Base-by-base conservation (phyloP, 2,888 invertebrate species). In the Scaptomyza reducta region DNA sequence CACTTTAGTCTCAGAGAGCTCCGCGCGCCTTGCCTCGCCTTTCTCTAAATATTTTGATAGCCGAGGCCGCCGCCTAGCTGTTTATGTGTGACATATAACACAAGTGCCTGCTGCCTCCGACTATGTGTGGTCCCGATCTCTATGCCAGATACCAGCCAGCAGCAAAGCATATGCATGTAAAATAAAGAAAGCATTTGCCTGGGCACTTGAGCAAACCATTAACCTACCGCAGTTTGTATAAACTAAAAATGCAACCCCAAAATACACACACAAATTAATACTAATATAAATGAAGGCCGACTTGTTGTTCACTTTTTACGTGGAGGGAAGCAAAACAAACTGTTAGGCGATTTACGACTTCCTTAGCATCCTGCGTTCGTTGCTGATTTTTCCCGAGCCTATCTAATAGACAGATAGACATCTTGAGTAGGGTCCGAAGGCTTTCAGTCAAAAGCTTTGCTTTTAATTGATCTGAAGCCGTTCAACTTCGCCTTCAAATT, bases 351-450 rank as follows among this genome's bases (percentile, higher is more conserved):
- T 88, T 84, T 84, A 84, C 84, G 84, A 84, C 87, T 84, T 84
- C 82, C 82, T 81, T 51, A 54, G 46, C 87, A 78, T 87, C 82
- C 85, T 79, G 86, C 61, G 49, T 66, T 59, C 64, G 69, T 69
- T 71, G 59, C 46, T 57, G 64, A 65, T 70, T 69, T 57, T 54
- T 51, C 49, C 59, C 54, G 53, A 70, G 59, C 54, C 72, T 58
- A 53, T 40, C 56, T 64, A 67, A 68, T 74, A 79, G 71, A 69
- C 66, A 69, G 87, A 88, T 89, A 75, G 70, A 68, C 62, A 89
- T 89, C 90, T 90, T 90, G 89, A 89, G 80, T 76, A 82, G 90
- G 89, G 89, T 89, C 71, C 85, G 90, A 90, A 83, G 81, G 86
- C 84, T 79, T 90, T 88, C 83, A 79, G 74, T 89, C 89, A 88